phyloP scores from a whole-genome alignment of 1,140 invertebrate species.

The Scylla paramamosain region DNA sequence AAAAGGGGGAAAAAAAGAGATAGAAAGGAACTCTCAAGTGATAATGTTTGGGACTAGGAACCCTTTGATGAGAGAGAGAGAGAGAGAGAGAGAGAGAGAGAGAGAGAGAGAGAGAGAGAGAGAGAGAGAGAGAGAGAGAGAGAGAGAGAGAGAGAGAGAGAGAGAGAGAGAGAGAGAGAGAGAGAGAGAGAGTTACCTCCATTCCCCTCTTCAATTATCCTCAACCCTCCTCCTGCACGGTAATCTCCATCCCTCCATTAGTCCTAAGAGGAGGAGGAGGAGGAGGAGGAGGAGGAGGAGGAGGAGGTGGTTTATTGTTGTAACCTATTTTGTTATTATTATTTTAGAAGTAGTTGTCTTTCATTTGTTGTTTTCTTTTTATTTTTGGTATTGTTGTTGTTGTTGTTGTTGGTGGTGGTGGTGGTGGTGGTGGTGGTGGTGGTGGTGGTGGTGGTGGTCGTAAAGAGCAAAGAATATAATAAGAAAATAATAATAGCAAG shows the following conservation, averaged over 20 bases:
- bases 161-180: neutral
- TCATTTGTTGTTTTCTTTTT: no score
- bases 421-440: neutral
- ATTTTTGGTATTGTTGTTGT: no score
- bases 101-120: neutral
- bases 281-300: neutral
- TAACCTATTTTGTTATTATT: no score
- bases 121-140: neutral
- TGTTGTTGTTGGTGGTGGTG: no score
- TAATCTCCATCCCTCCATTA: neutral
- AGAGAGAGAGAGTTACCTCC: slow-evolving; percentile 10
- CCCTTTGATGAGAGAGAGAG: no score
- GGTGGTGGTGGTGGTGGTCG: neutral
- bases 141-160: neutral
- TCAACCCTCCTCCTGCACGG: neutral
- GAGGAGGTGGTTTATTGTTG: neutral
- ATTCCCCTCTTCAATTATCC: slow-evolving; percentile 12
- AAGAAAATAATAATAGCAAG: no score
- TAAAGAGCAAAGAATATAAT: no score
- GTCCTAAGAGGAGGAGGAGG: neutral
- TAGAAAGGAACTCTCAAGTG: neutral
- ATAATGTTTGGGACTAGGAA: no score
- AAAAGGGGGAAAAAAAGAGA: neutral
- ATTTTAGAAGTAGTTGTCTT: no score
- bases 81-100: neutral